Base-by-base conservation (phyloP, 2,888 invertebrate species). In the Eristalinus sepulchralis region DNA sequence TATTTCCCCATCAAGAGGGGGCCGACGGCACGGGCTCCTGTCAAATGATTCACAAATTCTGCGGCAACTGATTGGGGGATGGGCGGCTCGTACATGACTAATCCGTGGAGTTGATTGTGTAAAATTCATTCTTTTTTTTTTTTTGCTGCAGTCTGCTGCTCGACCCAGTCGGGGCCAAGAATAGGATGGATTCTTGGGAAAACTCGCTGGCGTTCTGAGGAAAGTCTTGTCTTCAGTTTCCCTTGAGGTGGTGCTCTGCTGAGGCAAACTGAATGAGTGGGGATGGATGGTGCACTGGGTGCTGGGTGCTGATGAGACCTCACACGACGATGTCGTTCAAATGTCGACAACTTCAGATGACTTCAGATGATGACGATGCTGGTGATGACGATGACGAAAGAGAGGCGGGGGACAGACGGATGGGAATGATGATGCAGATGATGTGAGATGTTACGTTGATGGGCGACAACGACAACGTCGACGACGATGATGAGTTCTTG, bases 311-410 rank as follows among this genome's bases (percentile, higher is more conserved):
- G 78, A 86, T 83, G 78, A 63, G 86, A 86, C 86, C 86, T 75
- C 86, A 86, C 86, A 86, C 78, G 86, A 71, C 75, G 86, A 83
- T 86, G 83, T 83, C 83, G 83, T 67, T 86, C 83, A 86, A 83
- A 71, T 86, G 86, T 83, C 86, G 79, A 86, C 86, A 83, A 47
- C 71, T 73, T 63, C 47, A 62, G 75, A 47, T 81, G 60, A 53
- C 24, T 55, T 34, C 33, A n/a, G 24, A 27, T 47, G 76, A 71
- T 64, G 83, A 70, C 13, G 63, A 31, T 24, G 34, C 71, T 66
- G 59, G 59, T 17, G 79, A 70, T 22, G 64, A 24, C 22, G 20
- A 59, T 57, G 70, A 57, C 31, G 70, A 55, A 24, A 53, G 33
- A 24, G 34, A 64, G 24, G 47, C 34, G 36, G 13, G 59, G 47